Conservation (phyloP, 2,797 vertebrate genomes). For the Ctenochaetus hawaiiensis region DNA sequence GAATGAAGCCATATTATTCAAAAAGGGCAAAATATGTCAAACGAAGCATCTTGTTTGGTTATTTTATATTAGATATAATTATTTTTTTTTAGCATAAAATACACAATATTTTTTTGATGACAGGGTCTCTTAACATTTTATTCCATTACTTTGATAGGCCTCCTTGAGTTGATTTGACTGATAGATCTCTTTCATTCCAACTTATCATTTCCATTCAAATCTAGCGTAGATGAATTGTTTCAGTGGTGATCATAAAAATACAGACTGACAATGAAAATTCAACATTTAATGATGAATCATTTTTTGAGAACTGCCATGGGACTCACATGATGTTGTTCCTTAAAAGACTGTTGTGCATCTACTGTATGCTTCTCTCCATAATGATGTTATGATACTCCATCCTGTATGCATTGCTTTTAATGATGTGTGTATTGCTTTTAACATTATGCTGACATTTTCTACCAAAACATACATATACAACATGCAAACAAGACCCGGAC, state of each 20-base stretch:
- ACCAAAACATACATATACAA: conserved; percentile 11
- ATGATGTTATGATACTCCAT: conserved; percentile 9
- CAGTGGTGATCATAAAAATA: background rate
- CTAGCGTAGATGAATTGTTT: background rate
- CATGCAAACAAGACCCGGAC: conserved; percentile 31
- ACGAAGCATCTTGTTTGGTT: conserved; percentile 14
- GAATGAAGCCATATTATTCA: conserved; percentile 16
- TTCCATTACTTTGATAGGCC: background rate
- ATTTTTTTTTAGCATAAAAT: background rate
- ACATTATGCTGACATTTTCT: conserved; percentile 38
- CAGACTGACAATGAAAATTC: background rate
- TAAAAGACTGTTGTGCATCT: conserved; percentile 7
- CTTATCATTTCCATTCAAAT: background rate
- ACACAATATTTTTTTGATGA: background rate
- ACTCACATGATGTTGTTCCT: conserved; percentile 5
- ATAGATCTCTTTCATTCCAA: conserved; percentile 7
- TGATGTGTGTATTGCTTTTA: conserved; percentile 46
- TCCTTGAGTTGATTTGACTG: conserved; percentile 21
- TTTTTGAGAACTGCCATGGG: background rate
- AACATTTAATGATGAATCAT: conserved; percentile 2
- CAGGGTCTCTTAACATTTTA: background rate
- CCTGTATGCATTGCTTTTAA: conserved; percentile 29
- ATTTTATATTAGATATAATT: conserved; percentile 14
- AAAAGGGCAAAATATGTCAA: conserved; percentile 4
- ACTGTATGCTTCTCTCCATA: conserved; percentile 15